A percentile compares a stretch with the other conserved stretches of the same genome.
phyloP scores from a whole-genome alignment of 2,113 vertebrate species.

The Sitta europaea region DNA sequence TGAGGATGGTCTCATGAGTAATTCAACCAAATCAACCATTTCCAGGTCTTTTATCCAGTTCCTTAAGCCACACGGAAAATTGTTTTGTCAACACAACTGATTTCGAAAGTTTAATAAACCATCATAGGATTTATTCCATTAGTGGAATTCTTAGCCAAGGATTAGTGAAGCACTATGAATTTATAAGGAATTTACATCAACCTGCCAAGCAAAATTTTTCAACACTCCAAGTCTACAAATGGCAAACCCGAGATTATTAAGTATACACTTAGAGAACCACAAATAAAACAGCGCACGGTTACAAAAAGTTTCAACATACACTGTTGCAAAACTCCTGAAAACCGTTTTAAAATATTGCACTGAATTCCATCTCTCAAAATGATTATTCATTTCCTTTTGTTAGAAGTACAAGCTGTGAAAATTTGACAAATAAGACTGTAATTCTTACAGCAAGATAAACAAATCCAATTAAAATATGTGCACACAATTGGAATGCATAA shows the following conservation, averaged over 20 bases:
- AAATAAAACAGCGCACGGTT: not conserved
- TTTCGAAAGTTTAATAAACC: not conserved
- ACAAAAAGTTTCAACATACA: not conserved
- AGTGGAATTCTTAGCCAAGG: not conserved
- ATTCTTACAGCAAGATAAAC: not conserved
- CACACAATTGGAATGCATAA: not conserved
- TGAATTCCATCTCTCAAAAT: not conserved
- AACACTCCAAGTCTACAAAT: not conserved
- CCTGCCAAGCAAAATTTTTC: not conserved
- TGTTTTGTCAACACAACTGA: not conserved
- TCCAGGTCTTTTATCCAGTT: not conserved
- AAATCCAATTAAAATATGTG: not conserved
- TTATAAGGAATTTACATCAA: not conserved
- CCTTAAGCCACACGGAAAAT: not conserved
- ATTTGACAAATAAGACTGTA: not conserved
- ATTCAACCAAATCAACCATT: not conserved
- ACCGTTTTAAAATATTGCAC: not conserved
- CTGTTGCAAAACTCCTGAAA: constrained; percentile 11
- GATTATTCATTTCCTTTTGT: not conserved
- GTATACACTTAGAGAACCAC: not conserved
- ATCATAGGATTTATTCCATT: not conserved
- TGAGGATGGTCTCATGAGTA: not conserved
- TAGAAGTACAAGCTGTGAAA: not conserved
- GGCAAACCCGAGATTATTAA: not conserved
- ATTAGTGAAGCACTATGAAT: not conserved